Conservation (phyloP, 2,797 vertebrate species). For the Macrochelys suwanniensis region DNA sequence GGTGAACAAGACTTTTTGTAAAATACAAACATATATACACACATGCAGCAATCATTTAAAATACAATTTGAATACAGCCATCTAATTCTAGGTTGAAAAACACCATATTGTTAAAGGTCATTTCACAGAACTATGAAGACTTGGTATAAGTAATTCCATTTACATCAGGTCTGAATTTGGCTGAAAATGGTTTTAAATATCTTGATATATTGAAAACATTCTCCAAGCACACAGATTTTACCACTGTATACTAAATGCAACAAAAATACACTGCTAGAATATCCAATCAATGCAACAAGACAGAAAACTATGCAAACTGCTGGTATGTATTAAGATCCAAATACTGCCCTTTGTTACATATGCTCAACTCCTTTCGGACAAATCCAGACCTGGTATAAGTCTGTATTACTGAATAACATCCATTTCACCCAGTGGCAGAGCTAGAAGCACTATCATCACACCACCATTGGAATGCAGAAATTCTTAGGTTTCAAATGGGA, state of each 20-base stretch:
- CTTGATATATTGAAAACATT: not conserved
- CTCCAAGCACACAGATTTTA: not conserved
- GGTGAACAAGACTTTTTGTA: not conserved
- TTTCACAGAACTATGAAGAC: not conserved
- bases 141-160: not conserved
- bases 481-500: not conserved
- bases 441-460: not conserved
- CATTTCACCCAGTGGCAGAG: not conserved
- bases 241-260: not conserved
- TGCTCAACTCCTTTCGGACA: not conserved
- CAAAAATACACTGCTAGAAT: not conserved
- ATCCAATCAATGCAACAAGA: not conserved
- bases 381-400: not conserved
- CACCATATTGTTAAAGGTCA: accelerated
- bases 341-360: not conserved
- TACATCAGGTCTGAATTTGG: accelerated
- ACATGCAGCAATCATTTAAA: not conserved
- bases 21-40: not conserved
- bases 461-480: not conserved
- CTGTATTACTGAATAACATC: not conserved
- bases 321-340: not conserved
- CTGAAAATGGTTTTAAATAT: not conserved
- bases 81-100: not conserved
- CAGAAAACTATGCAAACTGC: not conserved
- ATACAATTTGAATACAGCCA: not conserved